phyloP scores from a whole-genome alignment of 2,113 vertebrate genomes.

The Leucopsar rothschildi region DNA sequence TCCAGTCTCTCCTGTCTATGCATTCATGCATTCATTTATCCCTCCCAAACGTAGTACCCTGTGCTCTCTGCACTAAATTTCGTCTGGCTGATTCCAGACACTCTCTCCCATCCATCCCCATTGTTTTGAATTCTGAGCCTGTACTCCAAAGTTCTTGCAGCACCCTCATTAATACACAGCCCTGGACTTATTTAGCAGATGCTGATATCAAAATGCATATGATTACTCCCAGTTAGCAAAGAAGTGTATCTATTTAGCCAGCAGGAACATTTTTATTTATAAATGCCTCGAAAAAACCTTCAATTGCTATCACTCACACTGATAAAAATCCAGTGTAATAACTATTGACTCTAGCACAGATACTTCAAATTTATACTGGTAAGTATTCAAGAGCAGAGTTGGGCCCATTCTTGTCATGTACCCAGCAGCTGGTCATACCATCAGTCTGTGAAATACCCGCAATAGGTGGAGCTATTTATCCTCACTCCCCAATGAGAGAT shows the following conservation, averaged over 20 bases:
- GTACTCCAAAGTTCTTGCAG: slow-evolving; percentile 43
- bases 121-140: slow-evolving; percentile 48
- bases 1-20: slow-evolving; percentile 11
- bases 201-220: slow-evolving; percentile 51
- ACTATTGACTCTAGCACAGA: background rate
- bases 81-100: slow-evolving; percentile 22
- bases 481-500: background rate
- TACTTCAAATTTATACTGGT: background rate
- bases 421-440: background rate
- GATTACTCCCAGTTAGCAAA: slow-evolving; percentile 45
- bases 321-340: slow-evolving; percentile 36
- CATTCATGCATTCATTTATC: slow-evolving; percentile 44
- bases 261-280: background rate
- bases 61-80: slow-evolving; percentile 16
- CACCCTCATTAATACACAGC: slow-evolving; percentile 51
- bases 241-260: slow-evolving; percentile 38
- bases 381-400: background rate
- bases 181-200: slow-evolving; percentile 52
- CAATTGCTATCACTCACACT: background rate
- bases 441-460: background rate
- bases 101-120: background rate
- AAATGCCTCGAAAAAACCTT: background rate
- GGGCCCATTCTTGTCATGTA: background rate
- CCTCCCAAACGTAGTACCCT: slow-evolving; percentile 25
- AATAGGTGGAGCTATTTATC: background rate